These are phyloP conservation scores for Anser brachyrhynchus DNA, from an alignment of 2,113 vertebrate species.

Conservation along the genomic window DNA sequence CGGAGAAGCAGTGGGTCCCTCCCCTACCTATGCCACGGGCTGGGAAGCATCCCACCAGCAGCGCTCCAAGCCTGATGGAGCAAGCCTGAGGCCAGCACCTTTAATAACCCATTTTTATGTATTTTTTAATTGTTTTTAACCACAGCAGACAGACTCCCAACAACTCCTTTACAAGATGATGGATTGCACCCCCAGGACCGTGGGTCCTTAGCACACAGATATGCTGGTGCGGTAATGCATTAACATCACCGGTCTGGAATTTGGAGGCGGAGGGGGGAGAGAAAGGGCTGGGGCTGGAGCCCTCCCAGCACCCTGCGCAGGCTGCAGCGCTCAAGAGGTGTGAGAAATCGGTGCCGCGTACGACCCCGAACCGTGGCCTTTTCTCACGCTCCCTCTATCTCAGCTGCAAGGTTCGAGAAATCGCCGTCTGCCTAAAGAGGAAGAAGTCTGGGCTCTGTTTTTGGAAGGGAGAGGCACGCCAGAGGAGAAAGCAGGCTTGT, in stretches of 20 bases:
- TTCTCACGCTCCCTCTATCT: slow-evolving; percentile 18
- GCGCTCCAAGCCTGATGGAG: background rate
- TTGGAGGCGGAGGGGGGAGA: background rate
- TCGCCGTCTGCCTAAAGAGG: background rate
- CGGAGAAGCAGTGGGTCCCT: background rate
- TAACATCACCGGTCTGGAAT: slow-evolving; percentile 62
- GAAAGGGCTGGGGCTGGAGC: background rate
- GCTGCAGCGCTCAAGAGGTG: slow-evolving; percentile 23
- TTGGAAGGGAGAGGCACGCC: background rate
- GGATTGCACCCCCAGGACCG: background rate
- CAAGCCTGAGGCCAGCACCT: background rate
- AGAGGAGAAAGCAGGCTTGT: background rate
- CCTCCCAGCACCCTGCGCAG: background rate
- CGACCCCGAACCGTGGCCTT: accelerated
- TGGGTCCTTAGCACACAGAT: slow-evolving; percentile 28
- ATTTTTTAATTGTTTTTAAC: background rate
- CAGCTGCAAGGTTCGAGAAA: background rate
- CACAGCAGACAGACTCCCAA: background rate
- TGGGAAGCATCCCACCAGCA: background rate
- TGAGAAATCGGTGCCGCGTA: background rate
- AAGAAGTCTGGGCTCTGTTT: slow-evolving; percentile 32
- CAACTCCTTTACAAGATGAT: background rate
- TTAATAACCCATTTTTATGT: background rate
- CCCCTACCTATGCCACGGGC: background rate
- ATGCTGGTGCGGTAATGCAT: background rate